Base-by-base conservation (phyloP, 2,888 invertebrate genomes). In the Callyntrura sp. region DNA sequence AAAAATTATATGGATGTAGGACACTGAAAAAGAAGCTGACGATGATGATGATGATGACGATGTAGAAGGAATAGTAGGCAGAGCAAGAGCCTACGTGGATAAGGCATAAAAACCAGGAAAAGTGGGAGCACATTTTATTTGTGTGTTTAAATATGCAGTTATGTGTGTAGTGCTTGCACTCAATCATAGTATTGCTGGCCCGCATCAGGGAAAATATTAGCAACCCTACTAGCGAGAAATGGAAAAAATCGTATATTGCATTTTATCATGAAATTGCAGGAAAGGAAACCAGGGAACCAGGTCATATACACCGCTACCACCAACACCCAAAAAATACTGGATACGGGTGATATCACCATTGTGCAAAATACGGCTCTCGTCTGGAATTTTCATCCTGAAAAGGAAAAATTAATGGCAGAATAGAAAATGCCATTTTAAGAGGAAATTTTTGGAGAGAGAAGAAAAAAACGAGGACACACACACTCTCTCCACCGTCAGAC, bases 241-340 rank as follows among this genome's bases (percentile, higher is more conserved):
- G 45, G 48, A 35, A 4, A 51, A 28, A 68, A 28, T 17, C 65
- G 20, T 45, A 73, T 45, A 81, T 87, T 35, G 35, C 48, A 17
- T 57, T 25, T 79, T 35, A 60, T 79, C 62, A 78, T 65, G 62
- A 65, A 83, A 85, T 70, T 55, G 60, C n/a, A 20, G 48, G 51
- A 82, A 88, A 88, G 14, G 81, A 84, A 84, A 88, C 88, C 78
- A 88, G 88, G 88, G 83, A 88, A 88, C 17, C 65, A 65, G 88
- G 88, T 88, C 88, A 84, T 55, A 45, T 17, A 25, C 12, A n/a
- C 20, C 20, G 43, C 0, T n/a, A 35, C 17, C 76, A 11, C 8
- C 62, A 78, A 57, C 62, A n/a, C n/a, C 0, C 45, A 73, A 35
- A 43, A 17, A 17, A 43, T 43, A 68, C 4, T 48, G 48, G 45